Base-by-base conservation (phyloP, 2,113 vertebrate genomes). In the Hiodon tergisus region DNA sequence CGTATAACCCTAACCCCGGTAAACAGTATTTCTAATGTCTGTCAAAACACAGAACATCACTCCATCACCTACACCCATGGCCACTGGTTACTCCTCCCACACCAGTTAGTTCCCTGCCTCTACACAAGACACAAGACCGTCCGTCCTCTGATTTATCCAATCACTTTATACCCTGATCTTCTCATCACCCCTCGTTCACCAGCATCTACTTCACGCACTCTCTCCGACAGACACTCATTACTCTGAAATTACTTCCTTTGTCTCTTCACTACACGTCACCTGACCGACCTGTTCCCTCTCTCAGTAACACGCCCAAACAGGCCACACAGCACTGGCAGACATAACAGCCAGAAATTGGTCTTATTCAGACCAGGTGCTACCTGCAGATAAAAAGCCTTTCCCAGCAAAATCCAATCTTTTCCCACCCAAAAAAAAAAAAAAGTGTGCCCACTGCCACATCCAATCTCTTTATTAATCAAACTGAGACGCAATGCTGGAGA, bases 391-490 rank as follows among this genome's bases (percentile, higher is more conserved):
- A 74, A 17, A 53, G 53, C 73, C 53, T 50, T 58, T 63, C 10
- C 17, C 73, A 48, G 31, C 9, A 74, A 65, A 73, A 67, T 66
- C 62, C 62, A 55, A 46, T n/a, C 54, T 51, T 17, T 13, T 14
- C 73, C 73, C 51, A 55, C 31, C 31, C 31, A 31, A 31, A 31
- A 31, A 31, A 31, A 31, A 31, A 31, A 31, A 31, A 31, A 31
- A 31, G 63, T 53, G 73, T 46, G 50, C 13, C 8, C 63, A 58
- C 31, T 11, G 63, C 51, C 63, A 53, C 62, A 10, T 67, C 63
- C 73, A 47, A 50, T 67, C 73, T 74, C 69, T 69, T 53, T 74
- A 66, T 74, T 74, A 74, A 74, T 74, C 73, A 74, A 74, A 74
- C 62, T 74, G 67, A 66, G 53, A 53, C 52, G 46, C 14, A 67